Conservation (phyloP, 1,140 invertebrate species). For the Rhynchophorus ferrugineus region DNA sequence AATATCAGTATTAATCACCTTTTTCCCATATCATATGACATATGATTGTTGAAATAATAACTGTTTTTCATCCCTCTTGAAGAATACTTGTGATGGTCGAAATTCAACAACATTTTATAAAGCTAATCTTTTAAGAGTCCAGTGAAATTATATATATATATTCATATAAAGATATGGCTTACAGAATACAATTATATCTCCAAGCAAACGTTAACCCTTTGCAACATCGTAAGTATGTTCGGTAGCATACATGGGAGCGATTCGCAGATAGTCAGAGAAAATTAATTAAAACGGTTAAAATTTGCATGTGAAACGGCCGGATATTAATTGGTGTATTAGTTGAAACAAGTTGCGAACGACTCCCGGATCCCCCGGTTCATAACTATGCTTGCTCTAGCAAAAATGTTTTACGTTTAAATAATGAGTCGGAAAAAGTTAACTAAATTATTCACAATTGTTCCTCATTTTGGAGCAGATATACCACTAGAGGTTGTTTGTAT, state of each 20-base stretch:
- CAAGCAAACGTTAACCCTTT: neutral
- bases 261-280: neutral
- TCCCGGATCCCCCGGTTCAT: neutral
- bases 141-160: too few species aligned
- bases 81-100: too few species aligned
- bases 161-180: neutral
- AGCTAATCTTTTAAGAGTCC: too few species aligned
- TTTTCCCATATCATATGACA: too few species aligned
- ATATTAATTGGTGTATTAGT: neutral
- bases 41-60: too few species aligned
- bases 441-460: too few species aligned
- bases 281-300: neutral
- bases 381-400: neutral
- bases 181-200: neutral
- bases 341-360: neutral
- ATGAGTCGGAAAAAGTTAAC: neutral
- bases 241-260: neutral
- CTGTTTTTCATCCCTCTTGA: too few species aligned
- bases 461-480: too few species aligned
- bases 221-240: neutral
- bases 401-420: neutral
- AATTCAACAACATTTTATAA: too few species aligned
- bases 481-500: too few species aligned
- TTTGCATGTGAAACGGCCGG: neutral
- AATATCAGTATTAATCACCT: too few species aligned